These are phyloP conservation scores for Conopomorpha cramerella DNA, from an alignment of 1,140 invertebrate genomes.

Conservation along the genomic window DNA sequence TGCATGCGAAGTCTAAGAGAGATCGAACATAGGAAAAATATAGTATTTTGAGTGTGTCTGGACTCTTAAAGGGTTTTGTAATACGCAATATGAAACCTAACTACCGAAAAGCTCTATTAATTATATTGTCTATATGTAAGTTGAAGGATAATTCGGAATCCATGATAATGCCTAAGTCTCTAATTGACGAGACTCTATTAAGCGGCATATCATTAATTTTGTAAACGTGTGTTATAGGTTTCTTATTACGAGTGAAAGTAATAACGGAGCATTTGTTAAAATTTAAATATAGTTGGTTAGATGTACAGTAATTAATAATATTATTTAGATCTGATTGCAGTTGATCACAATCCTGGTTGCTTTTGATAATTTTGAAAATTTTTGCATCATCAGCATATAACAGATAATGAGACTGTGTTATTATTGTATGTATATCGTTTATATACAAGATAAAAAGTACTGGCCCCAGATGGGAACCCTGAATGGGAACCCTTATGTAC, in stretches of 20 bases:
- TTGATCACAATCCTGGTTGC: neutral
- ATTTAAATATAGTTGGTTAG: neutral
- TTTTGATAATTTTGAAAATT: neutral
- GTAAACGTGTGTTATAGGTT: neutral
- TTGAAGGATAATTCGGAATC: no score
- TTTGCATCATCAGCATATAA: constrained; percentile 2
- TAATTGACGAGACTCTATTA: no score
- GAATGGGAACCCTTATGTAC: no score
- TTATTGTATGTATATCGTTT: neutral
- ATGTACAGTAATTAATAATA: neutral
- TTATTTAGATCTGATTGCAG: neutral
- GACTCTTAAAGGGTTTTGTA: no score
- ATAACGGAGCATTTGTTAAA: neutral
- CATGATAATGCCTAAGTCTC: no score
- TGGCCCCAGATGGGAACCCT: constrained; percentile 1
- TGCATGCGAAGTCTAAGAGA: no score
- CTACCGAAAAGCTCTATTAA: no score
- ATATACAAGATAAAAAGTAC: neutral
- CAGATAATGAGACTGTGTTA: neutral
- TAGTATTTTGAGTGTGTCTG: no score
- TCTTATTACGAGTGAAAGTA: neutral
- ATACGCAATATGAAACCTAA: no score
- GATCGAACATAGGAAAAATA: no score
- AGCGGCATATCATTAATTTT: neutral
- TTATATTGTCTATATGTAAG: no score